These are phyloP conservation scores for Dryoscopus gambensis DNA, from an alignment of 2,113 vertebrate genomes.

Conservation along the genomic window DNA sequence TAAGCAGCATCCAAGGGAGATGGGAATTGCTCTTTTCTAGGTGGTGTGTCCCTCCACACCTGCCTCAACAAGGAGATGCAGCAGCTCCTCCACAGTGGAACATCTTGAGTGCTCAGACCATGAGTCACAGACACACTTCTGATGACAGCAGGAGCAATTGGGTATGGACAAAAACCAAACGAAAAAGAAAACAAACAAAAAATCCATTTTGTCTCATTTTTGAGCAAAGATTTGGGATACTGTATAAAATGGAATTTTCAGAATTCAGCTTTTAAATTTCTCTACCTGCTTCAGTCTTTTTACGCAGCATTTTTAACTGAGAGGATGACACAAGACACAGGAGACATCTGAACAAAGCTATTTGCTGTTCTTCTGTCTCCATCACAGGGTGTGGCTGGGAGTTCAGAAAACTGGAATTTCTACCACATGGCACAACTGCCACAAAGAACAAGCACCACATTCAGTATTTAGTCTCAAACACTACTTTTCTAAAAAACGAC, in stretches of 20 bases:
- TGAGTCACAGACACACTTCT: background rate
- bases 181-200: background rate
- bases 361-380: background rate
- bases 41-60: background rate
- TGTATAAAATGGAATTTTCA: background rate
- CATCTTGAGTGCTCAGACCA: background rate
- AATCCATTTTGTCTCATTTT: background rate
- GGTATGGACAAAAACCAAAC: background rate
- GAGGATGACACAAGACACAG: background rate
- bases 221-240: background rate
- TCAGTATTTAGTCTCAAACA: background rate
- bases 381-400: background rate
- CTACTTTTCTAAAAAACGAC: background rate
- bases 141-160: background rate
- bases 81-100: background rate
- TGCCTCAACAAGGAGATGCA: background rate
- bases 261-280: background rate
- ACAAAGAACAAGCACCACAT: background rate
- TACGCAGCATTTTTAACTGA: background rate
- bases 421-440: background rate
- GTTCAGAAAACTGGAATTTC: background rate
- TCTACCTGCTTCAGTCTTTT: background rate
- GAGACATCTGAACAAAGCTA: background rate
- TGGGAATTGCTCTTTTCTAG: background rate
- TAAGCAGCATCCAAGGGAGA: background rate